Evolutionary conservation across 2,888 invertebrate species (phyloP), one percentile per base, ranked within the genome.

Genomic region (Lissocephala sabroskyi): DNA sequence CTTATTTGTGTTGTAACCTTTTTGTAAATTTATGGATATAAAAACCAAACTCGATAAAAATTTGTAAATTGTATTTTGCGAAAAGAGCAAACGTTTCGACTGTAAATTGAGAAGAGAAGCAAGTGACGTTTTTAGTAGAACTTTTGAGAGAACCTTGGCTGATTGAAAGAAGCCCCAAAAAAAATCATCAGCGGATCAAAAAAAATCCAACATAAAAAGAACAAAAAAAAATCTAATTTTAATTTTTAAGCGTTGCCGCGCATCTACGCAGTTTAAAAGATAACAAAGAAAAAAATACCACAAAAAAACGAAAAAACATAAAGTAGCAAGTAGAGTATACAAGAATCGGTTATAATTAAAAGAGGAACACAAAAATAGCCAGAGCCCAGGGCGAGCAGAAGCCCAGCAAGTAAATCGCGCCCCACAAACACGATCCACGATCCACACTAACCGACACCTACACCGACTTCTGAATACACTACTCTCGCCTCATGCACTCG

Each of bases 321-420:
- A 49, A 32, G 70, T 68, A 76, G 74, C 50, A 60, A 62, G 62
- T 70, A 75, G 67, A 55, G 53, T 74, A 23, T 9, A 56, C 41
- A 52, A 52, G 4, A 40, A 40, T 11, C 14, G 9, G 6, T 30
- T 30, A 18, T 18, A 32, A 43, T 58, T 46, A 49, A 30, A 17
- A 23, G 11, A 17, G 37, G 44, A 41, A 32, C 32, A 33, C 45
- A 44, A 43, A 47, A 48, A 19, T 30, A 30, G 30, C 30, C 30
- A 30, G n/a, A n/a, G 11, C 30, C 11, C 10, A 30, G 30, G 30
- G 17, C 26, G 37, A 41, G 37, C 36, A 45, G 39, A 52, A 18
- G 35, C 50, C 19, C 7, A 23, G 23, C 23, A 23, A 23, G 47
- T 41, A 42, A 30, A 54, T 32, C 40, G 42, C 23, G 39, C 41